Percentiles rank a stretch among this genome's conserved stretches.
These are phyloP conservation scores for Meta bourneti DNA, from an alignment of 2,888 invertebrate species.

Conservation along the genomic window DNA sequence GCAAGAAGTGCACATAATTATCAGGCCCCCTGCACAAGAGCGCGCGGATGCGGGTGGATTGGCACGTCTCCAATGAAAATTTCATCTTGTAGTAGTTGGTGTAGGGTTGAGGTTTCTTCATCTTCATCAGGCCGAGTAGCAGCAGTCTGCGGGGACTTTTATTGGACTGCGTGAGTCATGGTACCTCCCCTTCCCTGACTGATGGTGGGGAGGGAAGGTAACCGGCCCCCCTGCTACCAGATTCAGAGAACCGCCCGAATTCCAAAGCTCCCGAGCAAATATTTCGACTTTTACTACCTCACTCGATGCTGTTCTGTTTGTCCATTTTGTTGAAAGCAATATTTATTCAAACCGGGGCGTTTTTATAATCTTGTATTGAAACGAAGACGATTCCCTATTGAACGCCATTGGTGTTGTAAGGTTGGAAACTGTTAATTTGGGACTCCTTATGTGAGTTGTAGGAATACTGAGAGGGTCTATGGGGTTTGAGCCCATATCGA, in stretches of 20 bases:
- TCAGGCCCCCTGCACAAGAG: conserved; percentile 7
- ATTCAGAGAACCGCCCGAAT: conserved; percentile 16
- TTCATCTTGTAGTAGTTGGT: conserved; percentile 49
- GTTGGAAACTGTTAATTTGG: too few relatives aligned
- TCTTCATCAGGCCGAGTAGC: conserved; percentile 42
- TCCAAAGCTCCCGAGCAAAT: conserved; percentile 15
- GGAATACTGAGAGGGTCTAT: too few relatives aligned
- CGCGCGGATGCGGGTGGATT: conserved; percentile 14
- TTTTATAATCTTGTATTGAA: too few relatives aligned
- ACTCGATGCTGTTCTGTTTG: too few relatives aligned
- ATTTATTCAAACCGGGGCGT: too few relatives aligned
- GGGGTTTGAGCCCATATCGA: too few relatives aligned
- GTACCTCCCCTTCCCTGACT: background rate
- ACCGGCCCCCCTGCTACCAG: background rate
- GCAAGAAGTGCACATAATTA: background rate
- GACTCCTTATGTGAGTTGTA: too few relatives aligned
- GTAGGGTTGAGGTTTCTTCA: conserved; percentile 29
- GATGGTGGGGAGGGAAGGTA: background rate
- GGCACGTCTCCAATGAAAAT: conserved; percentile 62
- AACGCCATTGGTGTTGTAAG: too few relatives aligned
- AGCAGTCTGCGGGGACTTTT: conserved; percentile 41
- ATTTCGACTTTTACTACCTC: too few relatives aligned
- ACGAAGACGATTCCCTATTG: too few relatives aligned
- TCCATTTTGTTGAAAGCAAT: too few relatives aligned
- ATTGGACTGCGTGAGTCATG: conserved; percentile 65